A percentile compares a stretch with the other conserved stretches of the same genome.
These are phyloP conservation scores for Pogonocichla stellata DNA, from an alignment of 2,113 vertebrate species.

Conservation along the genomic window DNA sequence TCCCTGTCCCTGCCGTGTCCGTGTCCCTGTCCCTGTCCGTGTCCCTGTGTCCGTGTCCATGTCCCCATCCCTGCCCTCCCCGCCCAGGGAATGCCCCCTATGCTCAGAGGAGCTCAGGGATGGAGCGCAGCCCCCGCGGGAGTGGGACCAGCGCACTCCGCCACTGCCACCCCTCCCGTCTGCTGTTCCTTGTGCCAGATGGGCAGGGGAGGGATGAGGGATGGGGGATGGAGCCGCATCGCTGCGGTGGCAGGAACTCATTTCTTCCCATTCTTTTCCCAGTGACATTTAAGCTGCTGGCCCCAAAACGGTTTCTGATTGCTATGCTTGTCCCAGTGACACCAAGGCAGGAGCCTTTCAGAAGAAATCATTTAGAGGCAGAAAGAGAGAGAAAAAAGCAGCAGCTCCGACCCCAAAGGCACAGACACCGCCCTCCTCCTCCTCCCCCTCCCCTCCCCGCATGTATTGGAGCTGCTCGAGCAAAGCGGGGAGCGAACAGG, in stretches of 20 bases:
- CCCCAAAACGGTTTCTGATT: background rate
- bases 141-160: background rate
- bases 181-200: background rate
- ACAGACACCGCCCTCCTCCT: background rate
- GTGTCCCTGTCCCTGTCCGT: background rate
- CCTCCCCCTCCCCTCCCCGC: background rate
- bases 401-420: background rate
- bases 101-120: background rate
- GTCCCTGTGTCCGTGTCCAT: background rate
- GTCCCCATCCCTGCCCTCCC: background rate
- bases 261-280: background rate
- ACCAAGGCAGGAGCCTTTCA: background rate
- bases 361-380: background rate
- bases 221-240: background rate
- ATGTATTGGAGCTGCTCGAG: background rate
- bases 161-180: background rate
- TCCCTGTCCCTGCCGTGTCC: too few species aligned
- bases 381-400: background rate
- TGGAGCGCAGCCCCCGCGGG: accelerated
- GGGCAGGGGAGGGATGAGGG: background rate
- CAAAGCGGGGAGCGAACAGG: background rate
- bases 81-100: background rate
- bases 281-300: background rate
- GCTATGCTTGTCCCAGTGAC: background rate
- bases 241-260: background rate